Evolutionary conservation across 1,140 invertebrate genomes (phyloP), one percentile per base, ranked within the genome.

Genomic region (Centruroides vittatus): DNA sequence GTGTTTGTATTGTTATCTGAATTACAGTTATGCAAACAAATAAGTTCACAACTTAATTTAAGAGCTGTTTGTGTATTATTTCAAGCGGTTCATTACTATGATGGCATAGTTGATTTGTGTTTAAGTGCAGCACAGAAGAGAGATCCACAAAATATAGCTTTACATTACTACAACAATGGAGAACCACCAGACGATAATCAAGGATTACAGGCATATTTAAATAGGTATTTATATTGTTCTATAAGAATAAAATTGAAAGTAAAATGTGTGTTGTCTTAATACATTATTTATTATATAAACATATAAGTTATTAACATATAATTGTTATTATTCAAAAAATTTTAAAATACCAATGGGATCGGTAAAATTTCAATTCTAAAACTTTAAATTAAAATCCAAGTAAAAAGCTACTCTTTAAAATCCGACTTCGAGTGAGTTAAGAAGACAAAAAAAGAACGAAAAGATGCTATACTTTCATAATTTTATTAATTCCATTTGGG

Each of bases 101-200:
- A 84, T 36, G 91, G 90, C 2, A 86, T 97, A 9, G 83, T 97
- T 11, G 89, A 97, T 69, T 74, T 98, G 5, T 88, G 88, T 69
- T 78, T 88, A 0, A 82, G 83, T 4, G 89, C 88, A 70, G 92
- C 90, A 1, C 77, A 82, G 49, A 89, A 87, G 72, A 76, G 86
- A 35, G 94, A 98, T 77, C 88, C 91, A 0, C 87, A 91, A 61
- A 84, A 89, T 65, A 81, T 89, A 41, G 94, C 89, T 1, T 72
- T 90, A 11, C 87, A 93, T 74, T 96, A 83, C 76, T 95, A 96
- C 71, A 84, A 84, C 66, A 89, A 86, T 69, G 85, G 85, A 60
- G 86, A 92, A 71, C 87, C 86, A 2, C 68, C 73, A 13, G 85
- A 85, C 56, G 92, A 94, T 76, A 67, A 70, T 35, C 72, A 75